Conservation (phyloP, 2,797 vertebrate genomes). For the Falco columbarius region DNA sequence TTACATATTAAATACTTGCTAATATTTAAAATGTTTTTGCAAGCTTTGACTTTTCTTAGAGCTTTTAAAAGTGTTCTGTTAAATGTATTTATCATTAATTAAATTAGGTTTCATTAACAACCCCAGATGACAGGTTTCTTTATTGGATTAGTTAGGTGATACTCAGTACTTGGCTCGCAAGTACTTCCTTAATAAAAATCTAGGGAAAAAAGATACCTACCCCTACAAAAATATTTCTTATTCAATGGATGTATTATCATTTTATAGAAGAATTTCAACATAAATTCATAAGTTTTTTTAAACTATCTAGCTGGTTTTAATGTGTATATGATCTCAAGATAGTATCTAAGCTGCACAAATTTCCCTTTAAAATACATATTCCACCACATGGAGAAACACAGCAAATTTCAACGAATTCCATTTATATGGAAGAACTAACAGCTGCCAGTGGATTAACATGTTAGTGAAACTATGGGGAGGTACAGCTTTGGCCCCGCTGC, state of each 20-base stretch:
- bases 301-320: not conserved
- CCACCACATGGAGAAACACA: not conserved
- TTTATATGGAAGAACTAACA: constrained; percentile 69
- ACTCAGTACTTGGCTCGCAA: not conserved
- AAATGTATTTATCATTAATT: not conserved
- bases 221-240: not conserved
- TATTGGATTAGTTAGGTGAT: not conserved
- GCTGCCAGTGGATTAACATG: constrained; percentile 83
- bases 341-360: not conserved
- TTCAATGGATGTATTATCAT: not conserved
- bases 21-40: not conserved
- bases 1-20: not conserved
- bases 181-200: not conserved
- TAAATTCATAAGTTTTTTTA: not conserved
- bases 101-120: not conserved
- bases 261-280: not conserved
- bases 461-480: constrained; percentile 83
- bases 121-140: not conserved
- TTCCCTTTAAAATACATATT: not conserved
- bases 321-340: not conserved
- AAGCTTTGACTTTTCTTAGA: constrained; percentile 7
- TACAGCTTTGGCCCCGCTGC: constrained; percentile 67
- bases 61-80: not conserved
- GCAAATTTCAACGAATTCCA: not conserved
- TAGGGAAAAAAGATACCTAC: not conserved